Percentiles rank a stretch among this genome's conserved stretches.
Evolutionary conservation across 2,797 vertebrate species (phyloP).

Genomic region (Acropternis orthonyx): DNA sequence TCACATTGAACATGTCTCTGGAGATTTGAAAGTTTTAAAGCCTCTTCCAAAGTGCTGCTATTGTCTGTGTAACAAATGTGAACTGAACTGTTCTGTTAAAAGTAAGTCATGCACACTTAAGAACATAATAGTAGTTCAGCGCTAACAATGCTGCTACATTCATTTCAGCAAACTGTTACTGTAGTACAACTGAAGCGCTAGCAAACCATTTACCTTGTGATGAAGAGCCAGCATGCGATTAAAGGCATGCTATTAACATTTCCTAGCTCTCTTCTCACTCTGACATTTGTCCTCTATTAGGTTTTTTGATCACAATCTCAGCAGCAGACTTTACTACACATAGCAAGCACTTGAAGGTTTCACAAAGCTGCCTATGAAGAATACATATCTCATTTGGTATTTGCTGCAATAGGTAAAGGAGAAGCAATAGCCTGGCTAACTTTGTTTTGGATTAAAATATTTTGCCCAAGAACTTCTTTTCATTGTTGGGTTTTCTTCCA

Average conservation of each 20-base stretch:
- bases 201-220: slow-evolving; percentile 10
- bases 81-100: slow-evolving; percentile 27
- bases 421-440: not conserved
- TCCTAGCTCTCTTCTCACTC: not conserved
- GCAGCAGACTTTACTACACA: not conserved
- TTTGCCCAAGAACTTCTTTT: not conserved
- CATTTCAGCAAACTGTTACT: slow-evolving; percentile 16
- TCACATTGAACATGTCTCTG: not conserved
- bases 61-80: slow-evolving; percentile 23
- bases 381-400: not conserved
- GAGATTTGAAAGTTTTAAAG: not conserved
- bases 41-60: slow-evolving; percentile 14
- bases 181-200: not conserved
- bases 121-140: slow-evolving; percentile 2
- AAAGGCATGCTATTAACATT: slow-evolving; percentile 17
- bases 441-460: not conserved
- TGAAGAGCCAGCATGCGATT: not conserved
- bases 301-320: not conserved
- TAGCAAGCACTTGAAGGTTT: not conserved
- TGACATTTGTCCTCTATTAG: not conserved
- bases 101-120: slow-evolving; percentile 16
- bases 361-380: not conserved
- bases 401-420: not conserved
- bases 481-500: not conserved
- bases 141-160: not conserved